Percentiles rank a stretch among this genome's conserved stretches.
phyloP scores from a whole-genome alignment of 2,797 vertebrate genomes.

The Lepilemur septentrionalis region DNA sequence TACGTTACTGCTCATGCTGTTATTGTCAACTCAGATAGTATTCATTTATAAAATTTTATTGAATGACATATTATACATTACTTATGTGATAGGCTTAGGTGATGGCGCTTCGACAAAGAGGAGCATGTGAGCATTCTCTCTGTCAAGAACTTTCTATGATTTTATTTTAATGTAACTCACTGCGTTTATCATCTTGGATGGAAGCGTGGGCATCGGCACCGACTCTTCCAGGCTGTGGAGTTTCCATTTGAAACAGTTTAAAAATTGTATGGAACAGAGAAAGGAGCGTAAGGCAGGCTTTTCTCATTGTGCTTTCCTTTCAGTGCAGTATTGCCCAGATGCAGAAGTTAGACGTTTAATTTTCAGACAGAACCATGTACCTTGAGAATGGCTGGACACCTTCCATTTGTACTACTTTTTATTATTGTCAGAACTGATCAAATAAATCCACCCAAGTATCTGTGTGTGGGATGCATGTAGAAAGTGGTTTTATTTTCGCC shows the following conservation, averaged over 20 bases:
- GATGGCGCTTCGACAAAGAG: background rate
- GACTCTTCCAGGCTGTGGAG: background rate
- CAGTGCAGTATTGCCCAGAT: background rate
- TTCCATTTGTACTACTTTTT: background rate
- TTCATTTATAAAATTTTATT: background rate
- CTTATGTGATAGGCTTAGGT: background rate
- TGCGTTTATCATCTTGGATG: background rate
- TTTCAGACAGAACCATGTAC: background rate
- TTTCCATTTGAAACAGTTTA: background rate
- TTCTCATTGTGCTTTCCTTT: background rate
- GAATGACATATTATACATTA: background rate
- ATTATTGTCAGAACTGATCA: conserved; percentile 12
- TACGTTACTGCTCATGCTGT: background rate
- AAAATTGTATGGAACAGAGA: background rate
- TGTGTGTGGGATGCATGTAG: background rate
- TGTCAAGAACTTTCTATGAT: background rate
- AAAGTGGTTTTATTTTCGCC: conserved; percentile 16
- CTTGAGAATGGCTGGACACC: background rate
- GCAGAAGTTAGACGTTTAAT: background rate
- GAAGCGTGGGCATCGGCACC: background rate
- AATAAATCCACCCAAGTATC: background rate
- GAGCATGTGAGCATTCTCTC: background rate
- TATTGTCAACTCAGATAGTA: background rate
- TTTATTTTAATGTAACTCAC: background rate
- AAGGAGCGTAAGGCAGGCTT: background rate